Percentiles rank a stretch among this genome's conserved stretches.
These are phyloP conservation scores for Caenorhabditis uteleia DNA, from an alignment of 2,888 invertebrate species.

Conservation along the genomic window DNA sequence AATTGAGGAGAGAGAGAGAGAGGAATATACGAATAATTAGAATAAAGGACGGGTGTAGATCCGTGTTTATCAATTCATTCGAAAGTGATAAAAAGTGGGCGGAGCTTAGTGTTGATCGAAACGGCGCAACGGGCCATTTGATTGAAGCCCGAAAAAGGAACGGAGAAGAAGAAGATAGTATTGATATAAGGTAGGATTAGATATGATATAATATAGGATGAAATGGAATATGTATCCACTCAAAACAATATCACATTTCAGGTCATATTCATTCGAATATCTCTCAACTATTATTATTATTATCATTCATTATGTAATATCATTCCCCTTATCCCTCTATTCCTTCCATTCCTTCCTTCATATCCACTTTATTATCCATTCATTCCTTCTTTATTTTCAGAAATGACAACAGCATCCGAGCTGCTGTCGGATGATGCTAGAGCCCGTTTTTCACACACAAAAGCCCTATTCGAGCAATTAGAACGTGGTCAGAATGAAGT, in stretches of 20 bases:
- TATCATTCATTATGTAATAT: background rate
- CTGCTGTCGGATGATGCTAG: constrained; percentile 61
- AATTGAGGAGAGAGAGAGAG: too few relatives aligned
- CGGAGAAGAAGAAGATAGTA: too few relatives aligned
- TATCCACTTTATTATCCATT: constrained; percentile 6
- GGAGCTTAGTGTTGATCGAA: too few relatives aligned
- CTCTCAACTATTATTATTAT: constrained; percentile 1
- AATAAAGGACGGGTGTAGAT: too few relatives aligned
- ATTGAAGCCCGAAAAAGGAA: too few relatives aligned
- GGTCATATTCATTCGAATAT: constrained; percentile 1
- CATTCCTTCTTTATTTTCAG: constrained; percentile 14
- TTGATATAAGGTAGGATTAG: too few relatives aligned
- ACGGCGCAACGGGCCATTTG: too few relatives aligned
- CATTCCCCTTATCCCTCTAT: background rate
- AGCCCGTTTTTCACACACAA: constrained; percentile 65
- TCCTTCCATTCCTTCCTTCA: background rate
- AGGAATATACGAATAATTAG: too few relatives aligned
- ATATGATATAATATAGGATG: too few relatives aligned
- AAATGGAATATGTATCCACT: background rate
- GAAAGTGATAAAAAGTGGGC: too few relatives aligned
- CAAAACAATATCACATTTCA: too few relatives aligned
- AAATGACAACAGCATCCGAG: constrained; percentile 57
- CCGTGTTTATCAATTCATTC: too few relatives aligned
- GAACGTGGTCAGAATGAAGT: constrained; percentile 61
- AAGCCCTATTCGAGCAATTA: constrained; percentile 68